phyloP scores from a whole-genome alignment of 1,140 invertebrate species.

The Drosophila equinoxialis region DNA sequence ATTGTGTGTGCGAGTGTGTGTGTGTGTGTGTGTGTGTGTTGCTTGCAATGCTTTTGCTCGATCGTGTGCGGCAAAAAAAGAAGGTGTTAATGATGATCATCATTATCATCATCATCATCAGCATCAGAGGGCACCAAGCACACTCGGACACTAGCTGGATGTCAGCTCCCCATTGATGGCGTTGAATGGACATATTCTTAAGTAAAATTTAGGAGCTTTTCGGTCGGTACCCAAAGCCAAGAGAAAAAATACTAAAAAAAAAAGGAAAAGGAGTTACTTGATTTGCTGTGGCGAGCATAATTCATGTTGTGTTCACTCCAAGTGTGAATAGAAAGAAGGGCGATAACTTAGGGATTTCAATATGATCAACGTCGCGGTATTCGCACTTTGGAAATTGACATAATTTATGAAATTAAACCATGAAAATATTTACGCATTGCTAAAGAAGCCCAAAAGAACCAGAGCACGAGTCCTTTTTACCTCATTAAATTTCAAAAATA shows the following conservation, averaged over 20 bases:
- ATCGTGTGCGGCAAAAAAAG: slow-evolving; percentile 66
- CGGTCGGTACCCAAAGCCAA: slow-evolving; percentile 54
- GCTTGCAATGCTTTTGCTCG: slow-evolving; percentile 28
- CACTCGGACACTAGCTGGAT: slow-evolving; percentile 25
- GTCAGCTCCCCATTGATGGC: slow-evolving; percentile 72
- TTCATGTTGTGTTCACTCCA: slow-evolving; percentile 52
- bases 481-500: slow-evolving; percentile 60
- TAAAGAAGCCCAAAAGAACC: slow-evolving; percentile 28
- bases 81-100: slow-evolving; percentile 81
- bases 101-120: slow-evolving; percentile 67
- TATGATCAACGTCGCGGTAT: slow-evolving; percentile 66
- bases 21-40: slow-evolving; percentile 47
- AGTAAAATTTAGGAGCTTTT: slow-evolving; percentile 83
- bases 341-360: slow-evolving; percentile 83
- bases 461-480: slow-evolving; percentile 32
- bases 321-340: slow-evolving; percentile 39
- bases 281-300: slow-evolving; percentile 82
- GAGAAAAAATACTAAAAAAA: too few species aligned
- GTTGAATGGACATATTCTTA: slow-evolving; percentile 75
- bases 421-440: slow-evolving; percentile 75
- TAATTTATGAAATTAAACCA: slow-evolving; percentile 82
- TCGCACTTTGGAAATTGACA: slow-evolving; percentile 48
- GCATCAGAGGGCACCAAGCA: slow-evolving; percentile 38
- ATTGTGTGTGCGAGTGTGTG: slow-evolving; percentile 43
- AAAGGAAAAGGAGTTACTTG: slow-evolving; percentile 37